These are phyloP conservation scores for Siniperca undulata DNA, from an alignment of 2,797 vertebrate genomes.

Conservation along the genomic window DNA sequence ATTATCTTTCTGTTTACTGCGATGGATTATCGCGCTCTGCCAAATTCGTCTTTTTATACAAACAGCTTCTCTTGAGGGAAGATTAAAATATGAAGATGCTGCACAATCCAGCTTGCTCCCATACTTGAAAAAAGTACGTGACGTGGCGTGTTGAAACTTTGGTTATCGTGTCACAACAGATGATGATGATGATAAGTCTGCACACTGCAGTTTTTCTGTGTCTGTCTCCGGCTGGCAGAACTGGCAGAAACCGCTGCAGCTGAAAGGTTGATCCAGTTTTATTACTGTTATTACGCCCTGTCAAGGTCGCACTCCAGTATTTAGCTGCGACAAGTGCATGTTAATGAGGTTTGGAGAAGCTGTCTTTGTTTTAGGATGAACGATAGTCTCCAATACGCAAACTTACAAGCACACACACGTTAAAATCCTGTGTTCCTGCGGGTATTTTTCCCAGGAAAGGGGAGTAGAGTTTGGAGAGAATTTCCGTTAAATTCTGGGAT, in stretches of 20 bases:
- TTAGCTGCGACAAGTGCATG: not conserved
- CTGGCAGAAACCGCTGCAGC: not conserved
- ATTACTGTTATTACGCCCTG: not conserved
- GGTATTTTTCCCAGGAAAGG: not conserved
- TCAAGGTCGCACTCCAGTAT: not conserved
- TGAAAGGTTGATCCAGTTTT: not conserved
- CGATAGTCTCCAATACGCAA: not conserved
- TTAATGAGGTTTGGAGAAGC: not conserved
- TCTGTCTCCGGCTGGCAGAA: not conserved
- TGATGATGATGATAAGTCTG: not conserved
- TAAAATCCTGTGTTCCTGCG: not conserved
- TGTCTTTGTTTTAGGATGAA: not conserved
- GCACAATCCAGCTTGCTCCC: not conserved
- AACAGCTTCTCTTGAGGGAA: not conserved
- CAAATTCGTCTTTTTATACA: not conserved
- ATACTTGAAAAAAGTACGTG: not conserved
- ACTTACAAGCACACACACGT: not conserved
- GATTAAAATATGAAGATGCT: slow-evolving; percentile 3
- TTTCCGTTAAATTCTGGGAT: fast-evolving
- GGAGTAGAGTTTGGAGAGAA: not conserved
- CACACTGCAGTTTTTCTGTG: no score
- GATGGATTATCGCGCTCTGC: slow-evolving; percentile 8
- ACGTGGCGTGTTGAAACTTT: not conserved
- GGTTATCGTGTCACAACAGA: not conserved
- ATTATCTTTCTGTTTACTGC: slow-evolving; percentile 7